Evolutionary conservation across 2,888 invertebrate genomes (phyloP), one percentile per base, ranked within the genome.

Genomic region (Tenthredo distinguenda): DNA sequence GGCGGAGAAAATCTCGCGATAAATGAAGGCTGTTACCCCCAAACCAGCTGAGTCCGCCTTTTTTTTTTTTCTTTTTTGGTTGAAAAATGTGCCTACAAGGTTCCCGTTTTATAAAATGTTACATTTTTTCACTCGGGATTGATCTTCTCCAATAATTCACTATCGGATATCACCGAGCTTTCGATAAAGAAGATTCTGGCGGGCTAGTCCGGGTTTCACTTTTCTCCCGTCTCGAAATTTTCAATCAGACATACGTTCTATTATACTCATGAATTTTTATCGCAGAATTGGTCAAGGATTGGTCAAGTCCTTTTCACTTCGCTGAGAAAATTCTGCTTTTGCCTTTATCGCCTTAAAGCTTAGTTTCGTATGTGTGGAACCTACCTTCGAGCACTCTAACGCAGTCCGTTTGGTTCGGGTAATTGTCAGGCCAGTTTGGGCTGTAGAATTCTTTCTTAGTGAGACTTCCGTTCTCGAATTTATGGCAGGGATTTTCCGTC

Each of bases 321-420:
- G 0, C 34, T 4, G 34, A 34, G 34, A 34, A 34, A 34, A 34
- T 34, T 34, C 34, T 34, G 40, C 7, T 40, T 40, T 40, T 40
- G 0, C 0, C 7, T 40, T 43, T 43, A 10, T 10, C 7, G 9
- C 43, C 10, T 43, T 43, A 43, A 3, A 43, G 43, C 10, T 43
- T 10, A 43, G 12, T 43, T 12, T 10, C 43, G 50, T 43, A 9
- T 50, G n/a, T 55, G n/a, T 18, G n/a, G 9, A 50, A 68, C 95
- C 95, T 93, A 97, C 97, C 97, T 94, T 95, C 94, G 86, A 97
- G 94, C 31, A 96, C 94, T 86, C 95, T 94, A 85, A 96, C 95
- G 92, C 97, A 97, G 89, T 96, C 95, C 47, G 95, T 95, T 88
- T 95, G 94, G 90, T 96, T 96, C 10, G 96, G 96, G 93, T 97